Conservation (phyloP, 2,797 vertebrate genomes). For the Pangasius krempfi region DNA sequence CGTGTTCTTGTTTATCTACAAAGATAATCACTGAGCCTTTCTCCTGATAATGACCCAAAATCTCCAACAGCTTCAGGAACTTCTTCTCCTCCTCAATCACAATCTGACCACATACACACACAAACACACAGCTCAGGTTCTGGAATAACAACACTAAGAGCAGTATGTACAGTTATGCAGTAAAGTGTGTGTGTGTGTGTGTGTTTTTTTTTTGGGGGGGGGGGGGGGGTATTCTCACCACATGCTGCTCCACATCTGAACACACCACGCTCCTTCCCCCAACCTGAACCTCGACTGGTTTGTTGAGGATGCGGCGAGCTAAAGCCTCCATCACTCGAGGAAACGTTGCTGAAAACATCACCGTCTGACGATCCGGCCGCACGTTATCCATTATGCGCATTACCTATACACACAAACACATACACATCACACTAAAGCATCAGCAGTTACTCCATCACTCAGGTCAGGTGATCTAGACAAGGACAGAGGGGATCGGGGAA, state of each 20-base stretch:
- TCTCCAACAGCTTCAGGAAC: slow-evolving; percentile 95
- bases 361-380: slow-evolving; percentile 94
- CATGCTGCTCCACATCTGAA: slow-evolving; percentile 95
- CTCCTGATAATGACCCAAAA: slow-evolving; percentile 97
- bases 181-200: not conserved
- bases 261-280: slow-evolving; percentile 97
- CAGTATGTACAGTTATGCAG: not conserved
- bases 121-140: not conserved
- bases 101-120: slow-evolving; percentile 75
- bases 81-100: slow-evolving; percentile 98
- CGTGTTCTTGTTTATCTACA: slow-evolving; percentile 98
- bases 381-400: slow-evolving; percentile 99
- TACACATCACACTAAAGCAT: not conserved
- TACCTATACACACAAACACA: slow-evolving; percentile 75
- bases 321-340: slow-evolving; percentile 98
- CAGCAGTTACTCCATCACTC: not conserved
- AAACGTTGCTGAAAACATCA: slow-evolving; percentile 99
- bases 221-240: slow-evolving; percentile 71
- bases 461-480: not conserved
- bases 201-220: too few species aligned
- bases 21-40: slow-evolving; percentile 97
- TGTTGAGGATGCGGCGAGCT: slow-evolving; percentile 91
- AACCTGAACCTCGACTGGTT: slow-evolving; percentile 95
- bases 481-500: not conserved
- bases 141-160: not conserved